phyloP scores from a whole-genome alignment of 1,140 invertebrate species.

The Anadara kagoshimensis region DNA sequence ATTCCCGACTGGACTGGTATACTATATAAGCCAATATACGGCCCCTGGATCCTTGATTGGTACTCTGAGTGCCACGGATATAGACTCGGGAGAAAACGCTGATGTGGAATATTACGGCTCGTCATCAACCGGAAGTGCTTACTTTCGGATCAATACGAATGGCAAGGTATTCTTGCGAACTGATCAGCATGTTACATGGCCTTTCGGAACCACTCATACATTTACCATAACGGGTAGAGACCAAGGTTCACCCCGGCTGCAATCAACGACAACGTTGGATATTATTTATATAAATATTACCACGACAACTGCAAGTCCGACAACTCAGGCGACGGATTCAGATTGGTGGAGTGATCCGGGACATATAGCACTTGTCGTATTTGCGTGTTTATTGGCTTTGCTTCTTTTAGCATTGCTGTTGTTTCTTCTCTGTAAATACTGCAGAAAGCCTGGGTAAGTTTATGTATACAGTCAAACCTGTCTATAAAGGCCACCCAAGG shows the following conservation, averaged over 20 bases:
- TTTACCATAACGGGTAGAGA: slow-evolving; percentile 21
- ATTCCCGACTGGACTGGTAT: slow-evolving; percentile 19
- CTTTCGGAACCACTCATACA: slow-evolving; percentile 25
- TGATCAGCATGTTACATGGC: slow-evolving; percentile 4
- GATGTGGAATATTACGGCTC: slow-evolving; percentile 20
- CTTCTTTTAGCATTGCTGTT: slow-evolving; percentile 25
- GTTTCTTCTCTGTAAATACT: too few species aligned
- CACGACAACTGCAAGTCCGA: slow-evolving; percentile 31
- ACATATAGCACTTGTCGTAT: slow-evolving; percentile 28
- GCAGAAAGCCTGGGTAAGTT: too few species aligned
- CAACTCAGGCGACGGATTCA: not conserved
- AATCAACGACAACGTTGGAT: slow-evolving; percentile 20
- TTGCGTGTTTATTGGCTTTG: slow-evolving; percentile 10
- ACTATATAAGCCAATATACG: slow-evolving; percentile 16
- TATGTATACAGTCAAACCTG: too few species aligned
- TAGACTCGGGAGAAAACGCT: slow-evolving; percentile 21
- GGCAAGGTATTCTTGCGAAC: slow-evolving; percentile 17
- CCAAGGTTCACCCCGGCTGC: slow-evolving; percentile 24
- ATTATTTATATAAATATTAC: slow-evolving; percentile 22
- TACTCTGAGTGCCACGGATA: slow-evolving; percentile 17
- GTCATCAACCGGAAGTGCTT: slow-evolving; percentile 19
- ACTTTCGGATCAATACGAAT: slow-evolving; percentile 19
- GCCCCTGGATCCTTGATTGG: slow-evolving; percentile 6
- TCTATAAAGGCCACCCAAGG: too few species aligned
- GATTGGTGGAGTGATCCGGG: slow-evolving; percentile 29